These are phyloP conservation scores for Symphodus melops DNA, from an alignment of 2,113 vertebrate genomes.

Conservation along the genomic window DNA sequence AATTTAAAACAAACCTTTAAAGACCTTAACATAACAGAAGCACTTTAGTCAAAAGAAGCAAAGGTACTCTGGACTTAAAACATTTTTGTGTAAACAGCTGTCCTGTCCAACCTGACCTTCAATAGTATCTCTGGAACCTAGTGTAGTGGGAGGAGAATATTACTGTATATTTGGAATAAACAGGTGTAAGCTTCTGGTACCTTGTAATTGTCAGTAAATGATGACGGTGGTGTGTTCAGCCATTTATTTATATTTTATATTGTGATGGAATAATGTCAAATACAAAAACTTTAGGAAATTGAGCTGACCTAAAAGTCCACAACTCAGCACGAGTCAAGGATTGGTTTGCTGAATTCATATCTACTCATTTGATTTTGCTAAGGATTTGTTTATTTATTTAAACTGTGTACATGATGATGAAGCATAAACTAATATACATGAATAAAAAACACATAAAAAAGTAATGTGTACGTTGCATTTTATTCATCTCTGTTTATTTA, in stretches of 20 bases:
- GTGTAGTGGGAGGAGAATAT: neutral
- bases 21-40: neutral
- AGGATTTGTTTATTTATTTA: slow-evolving; percentile 1
- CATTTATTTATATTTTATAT: slow-evolving; percentile 14
- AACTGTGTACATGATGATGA: slow-evolving; percentile 15
- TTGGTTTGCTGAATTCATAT: neutral
- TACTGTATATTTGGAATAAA: slow-evolving; percentile 33
- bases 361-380: neutral
- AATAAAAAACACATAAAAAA: slow-evolving; percentile 30
- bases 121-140: neutral
- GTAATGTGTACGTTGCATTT: neutral
- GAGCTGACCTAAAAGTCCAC: neutral
- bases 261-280: neutral
- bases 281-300: neutral
- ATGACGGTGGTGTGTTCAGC: neutral
- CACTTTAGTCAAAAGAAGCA: neutral
- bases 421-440: slow-evolving; percentile 4
- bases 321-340: neutral
- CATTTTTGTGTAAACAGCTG: slow-evolving; percentile 16
- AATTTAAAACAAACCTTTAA: neutral
- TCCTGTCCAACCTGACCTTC: neutral
- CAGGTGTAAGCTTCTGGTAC: neutral
- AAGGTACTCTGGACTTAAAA: slow-evolving; percentile 36
- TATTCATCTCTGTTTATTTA: neutral
- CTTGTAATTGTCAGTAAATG: slow-evolving; percentile 22